Conservation (phyloP, 2,888 invertebrate genomes). For the Seira musarum region DNA sequence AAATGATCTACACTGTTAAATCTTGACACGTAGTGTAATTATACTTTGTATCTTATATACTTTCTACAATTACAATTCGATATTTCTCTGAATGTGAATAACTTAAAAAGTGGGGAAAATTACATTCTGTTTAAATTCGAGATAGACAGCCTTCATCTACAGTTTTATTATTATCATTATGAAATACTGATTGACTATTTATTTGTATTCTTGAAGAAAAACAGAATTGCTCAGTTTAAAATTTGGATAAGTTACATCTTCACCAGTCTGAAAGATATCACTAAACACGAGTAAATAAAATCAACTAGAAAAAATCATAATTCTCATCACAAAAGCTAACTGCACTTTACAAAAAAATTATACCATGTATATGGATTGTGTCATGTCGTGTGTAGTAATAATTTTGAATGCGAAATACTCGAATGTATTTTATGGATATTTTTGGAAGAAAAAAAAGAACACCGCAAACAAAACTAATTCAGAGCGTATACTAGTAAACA, state of each 20-base stretch:
- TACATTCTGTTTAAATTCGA: too few species aligned
- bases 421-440: too few species aligned
- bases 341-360: too few species aligned
- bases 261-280: not conserved
- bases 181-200: not conserved
- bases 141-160: not conserved
- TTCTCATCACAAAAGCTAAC: not conserved
- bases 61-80: not conserved
- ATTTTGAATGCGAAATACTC: too few species aligned
- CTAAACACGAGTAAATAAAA: not conserved
- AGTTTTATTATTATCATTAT: not conserved
- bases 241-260: not conserved
- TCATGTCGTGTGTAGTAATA: too few species aligned
- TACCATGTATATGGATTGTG: too few species aligned
- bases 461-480: too few species aligned
- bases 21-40: not conserved
- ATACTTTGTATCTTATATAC: not conserved
- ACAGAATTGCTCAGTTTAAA: not conserved
- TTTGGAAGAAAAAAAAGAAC: too few species aligned
- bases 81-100: not conserved
- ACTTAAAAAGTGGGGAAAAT: not conserved
- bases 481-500: too few species aligned
- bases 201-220: not conserved
- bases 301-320: not conserved
- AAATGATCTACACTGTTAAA: not conserved